Evolutionary conservation across 2,888 invertebrate genomes (phyloP).

Genomic region (Chloroclystis v-ata): DNA sequence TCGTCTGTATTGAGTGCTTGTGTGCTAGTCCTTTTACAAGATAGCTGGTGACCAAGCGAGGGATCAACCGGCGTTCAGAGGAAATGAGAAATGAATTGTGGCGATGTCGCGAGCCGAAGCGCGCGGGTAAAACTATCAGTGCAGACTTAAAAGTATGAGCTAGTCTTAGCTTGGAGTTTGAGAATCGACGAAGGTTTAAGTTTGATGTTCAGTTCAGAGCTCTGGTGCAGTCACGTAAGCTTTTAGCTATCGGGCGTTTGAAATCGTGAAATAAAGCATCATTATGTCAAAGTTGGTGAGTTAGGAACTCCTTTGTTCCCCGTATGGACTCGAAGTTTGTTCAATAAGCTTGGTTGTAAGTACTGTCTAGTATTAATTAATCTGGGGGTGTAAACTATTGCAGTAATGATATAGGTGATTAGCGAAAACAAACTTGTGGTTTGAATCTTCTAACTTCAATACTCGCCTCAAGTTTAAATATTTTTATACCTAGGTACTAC

Average conservation of each 20-base stretch:
- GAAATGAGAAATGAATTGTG: slow-evolving; percentile 66
- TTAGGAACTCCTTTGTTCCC: too few relatives aligned
- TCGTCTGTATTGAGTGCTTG: too few relatives aligned
- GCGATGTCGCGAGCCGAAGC: slow-evolving; percentile 33
- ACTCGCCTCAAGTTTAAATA: too few relatives aligned
- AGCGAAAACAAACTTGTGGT: too few relatives aligned
- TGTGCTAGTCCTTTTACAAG: slow-evolving; percentile 34
- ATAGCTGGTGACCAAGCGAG: slow-evolving; percentile 47
- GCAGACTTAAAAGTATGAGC: slow-evolving; percentile 30
- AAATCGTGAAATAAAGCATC: background rate
- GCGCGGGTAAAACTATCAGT: slow-evolving; percentile 32
- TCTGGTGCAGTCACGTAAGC: background rate
- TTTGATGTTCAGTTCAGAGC: slow-evolving; percentile 2
- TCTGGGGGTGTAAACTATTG: too few relatives aligned
- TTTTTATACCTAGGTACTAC: too few relatives aligned
- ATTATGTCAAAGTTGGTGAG: background rate
- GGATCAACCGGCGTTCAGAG: slow-evolving; percentile 45
- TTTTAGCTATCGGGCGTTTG: background rate
- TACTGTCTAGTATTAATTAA: too few relatives aligned
- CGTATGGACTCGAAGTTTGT: background rate
- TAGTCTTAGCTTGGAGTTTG: slow-evolving; percentile 7
- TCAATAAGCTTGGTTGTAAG: background rate
- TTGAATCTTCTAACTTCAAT: too few relatives aligned
- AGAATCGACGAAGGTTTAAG: slow-evolving; percentile 2
- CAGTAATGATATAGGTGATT: too few relatives aligned